Evolutionary conservation across 2,113 vertebrate genomes (phyloP).

Genomic region (Xiphophorus couchianus): DNA sequence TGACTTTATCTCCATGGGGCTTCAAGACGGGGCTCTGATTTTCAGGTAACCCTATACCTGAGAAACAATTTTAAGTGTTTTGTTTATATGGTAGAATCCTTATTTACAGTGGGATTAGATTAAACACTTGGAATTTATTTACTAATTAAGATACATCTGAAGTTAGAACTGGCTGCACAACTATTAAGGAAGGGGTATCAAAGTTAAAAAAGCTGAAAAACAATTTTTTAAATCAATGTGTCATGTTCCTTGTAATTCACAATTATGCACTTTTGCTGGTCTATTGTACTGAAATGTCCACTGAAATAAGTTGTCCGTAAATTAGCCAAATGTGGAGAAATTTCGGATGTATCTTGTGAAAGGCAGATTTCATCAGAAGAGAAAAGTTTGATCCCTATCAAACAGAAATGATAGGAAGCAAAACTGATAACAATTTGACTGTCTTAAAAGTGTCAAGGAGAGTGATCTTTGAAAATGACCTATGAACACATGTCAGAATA

Average conservation of each 20-base stretch:
- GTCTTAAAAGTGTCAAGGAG: neutral
- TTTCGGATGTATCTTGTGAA: neutral
- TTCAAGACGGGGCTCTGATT: conserved; percentile 87
- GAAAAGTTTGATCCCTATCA: neutral
- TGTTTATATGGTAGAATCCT: too few relatives aligned
- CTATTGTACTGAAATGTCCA: neutral
- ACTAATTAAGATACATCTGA: too few relatives aligned
- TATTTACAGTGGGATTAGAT: too few relatives aligned
- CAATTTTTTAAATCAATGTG: neutral
- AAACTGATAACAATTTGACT: neutral
- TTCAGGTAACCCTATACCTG: conserved; percentile 84
- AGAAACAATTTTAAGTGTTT: too few relatives aligned
- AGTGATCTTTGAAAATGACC: conserved; percentile 1
- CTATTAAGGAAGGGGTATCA: too few relatives aligned
- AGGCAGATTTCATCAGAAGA: neutral
- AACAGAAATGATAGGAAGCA: neutral
- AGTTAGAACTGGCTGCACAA: too few relatives aligned
- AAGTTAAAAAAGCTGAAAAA: neutral
- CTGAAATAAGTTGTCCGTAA: neutral
- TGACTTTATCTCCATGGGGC: conserved; percentile 93
- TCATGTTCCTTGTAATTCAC: neutral
- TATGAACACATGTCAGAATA: conserved; percentile 2
- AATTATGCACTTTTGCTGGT: neutral
- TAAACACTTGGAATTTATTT: too few relatives aligned
- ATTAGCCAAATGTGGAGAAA: neutral